phyloP scores from a whole-genome alignment of 1,140 invertebrate genomes.

The Apis cerana region DNA sequence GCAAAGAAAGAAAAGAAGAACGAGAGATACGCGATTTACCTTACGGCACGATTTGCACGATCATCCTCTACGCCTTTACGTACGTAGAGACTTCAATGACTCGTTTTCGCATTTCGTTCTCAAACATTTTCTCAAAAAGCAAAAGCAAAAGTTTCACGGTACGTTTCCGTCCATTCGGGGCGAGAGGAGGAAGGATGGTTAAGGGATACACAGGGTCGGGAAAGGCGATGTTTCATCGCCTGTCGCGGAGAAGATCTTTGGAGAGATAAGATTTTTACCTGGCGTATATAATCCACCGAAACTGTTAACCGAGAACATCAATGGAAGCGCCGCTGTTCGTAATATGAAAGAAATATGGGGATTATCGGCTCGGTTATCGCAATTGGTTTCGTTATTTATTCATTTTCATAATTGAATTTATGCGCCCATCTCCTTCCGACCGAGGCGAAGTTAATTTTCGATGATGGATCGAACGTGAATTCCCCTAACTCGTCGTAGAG shows the following conservation, averaged over 20 bases:
- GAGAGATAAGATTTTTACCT: constrained; percentile 38
- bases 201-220: not conserved
- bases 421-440: no score
- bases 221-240: constrained; percentile 39
- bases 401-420: constrained; percentile 8
- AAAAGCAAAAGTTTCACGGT: not conserved
- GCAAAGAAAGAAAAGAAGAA: no score
- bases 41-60: no score
- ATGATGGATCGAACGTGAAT: no score
- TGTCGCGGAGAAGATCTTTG: constrained; percentile 14
- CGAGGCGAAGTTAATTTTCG: no score
- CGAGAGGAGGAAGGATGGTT: no score
- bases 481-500: no score
- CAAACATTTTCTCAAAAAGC: no score
- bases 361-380: constrained; percentile 31
- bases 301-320: constrained; percentile 37
- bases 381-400: constrained; percentile 39
- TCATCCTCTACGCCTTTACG: no score
- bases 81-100: not conserved
- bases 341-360: constrained; percentile 41
- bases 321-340: constrained; percentile 23
- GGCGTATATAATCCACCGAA: constrained; percentile 27
- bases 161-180: not conserved
- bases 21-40: no score
- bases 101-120: not conserved